phyloP scores from a whole-genome alignment of 2,797 vertebrate genomes.

The Pangasius macronema region DNA sequence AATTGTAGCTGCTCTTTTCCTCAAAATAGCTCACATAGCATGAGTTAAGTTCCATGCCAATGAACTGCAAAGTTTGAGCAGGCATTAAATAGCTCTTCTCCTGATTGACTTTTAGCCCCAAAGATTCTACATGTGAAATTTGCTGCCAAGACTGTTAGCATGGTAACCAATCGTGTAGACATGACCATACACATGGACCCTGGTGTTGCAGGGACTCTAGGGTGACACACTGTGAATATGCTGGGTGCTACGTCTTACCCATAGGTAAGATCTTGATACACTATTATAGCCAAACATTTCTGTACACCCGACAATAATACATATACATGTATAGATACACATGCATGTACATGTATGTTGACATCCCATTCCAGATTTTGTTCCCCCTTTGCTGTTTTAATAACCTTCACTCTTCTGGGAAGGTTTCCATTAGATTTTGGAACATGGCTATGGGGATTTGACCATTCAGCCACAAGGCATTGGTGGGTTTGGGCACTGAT shows the following conservation, averaged over 20 bases:
- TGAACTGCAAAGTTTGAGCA: not conserved
- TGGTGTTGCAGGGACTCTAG: not conserved
- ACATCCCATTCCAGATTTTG: too few species aligned
- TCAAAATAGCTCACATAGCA: not conserved
- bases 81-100: not conserved
- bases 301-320: too few species aligned
- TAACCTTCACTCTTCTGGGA: too few species aligned
- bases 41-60: not conserved
- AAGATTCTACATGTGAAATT: not conserved
- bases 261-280: not conserved
- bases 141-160: not conserved
- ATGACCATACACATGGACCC: not conserved
- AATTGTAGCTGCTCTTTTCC: not conserved
- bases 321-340: too few species aligned
- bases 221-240: not conserved
- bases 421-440: too few species aligned
- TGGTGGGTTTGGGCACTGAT: too few species aligned
- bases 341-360: too few species aligned
- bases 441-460: too few species aligned
- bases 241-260: not conserved
- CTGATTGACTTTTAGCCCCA: not conserved
- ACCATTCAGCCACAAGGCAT: too few species aligned
- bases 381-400: too few species aligned
- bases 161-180: not conserved
- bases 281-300: too few species aligned